Conservation (phyloP, 2,888 invertebrate species). For the Parnassius orleans region DNA sequence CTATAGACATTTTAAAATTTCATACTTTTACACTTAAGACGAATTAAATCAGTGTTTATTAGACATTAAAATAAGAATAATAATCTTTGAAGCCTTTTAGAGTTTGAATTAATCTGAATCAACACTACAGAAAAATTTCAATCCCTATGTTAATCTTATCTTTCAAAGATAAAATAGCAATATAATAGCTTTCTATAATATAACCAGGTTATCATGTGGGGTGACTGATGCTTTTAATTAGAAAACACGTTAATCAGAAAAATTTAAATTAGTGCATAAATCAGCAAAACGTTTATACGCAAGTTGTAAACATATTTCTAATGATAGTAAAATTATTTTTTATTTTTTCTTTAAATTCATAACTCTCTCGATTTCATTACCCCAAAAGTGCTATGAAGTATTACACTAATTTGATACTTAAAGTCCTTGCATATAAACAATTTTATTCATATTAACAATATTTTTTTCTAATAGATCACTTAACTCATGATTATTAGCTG, state of each 20-base stretch:
- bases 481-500: constrained; percentile 87
- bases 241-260: neutral
- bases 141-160: no score
- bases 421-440: neutral
- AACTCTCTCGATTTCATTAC: neutral
- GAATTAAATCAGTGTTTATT: no score
- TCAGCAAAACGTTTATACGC: neutral
- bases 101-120: no score
- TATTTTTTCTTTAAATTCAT: neutral
- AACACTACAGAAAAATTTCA: no score
- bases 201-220: no score
- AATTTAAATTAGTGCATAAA: neutral
- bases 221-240: no score
- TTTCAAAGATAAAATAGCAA: no score
- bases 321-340: neutral
- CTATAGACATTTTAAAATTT: neutral
- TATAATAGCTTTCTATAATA: no score
- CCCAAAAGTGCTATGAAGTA: neutral
- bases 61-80: no score
- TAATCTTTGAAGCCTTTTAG: no score
- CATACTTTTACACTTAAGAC: neutral
- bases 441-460: neutral
- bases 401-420: neutral
- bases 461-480: constrained; percentile 30
- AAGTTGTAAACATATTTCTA: neutral